Evolutionary conservation across 1,140 invertebrate species (phyloP).

Genomic region (Sinonovacula constricta): DNA sequence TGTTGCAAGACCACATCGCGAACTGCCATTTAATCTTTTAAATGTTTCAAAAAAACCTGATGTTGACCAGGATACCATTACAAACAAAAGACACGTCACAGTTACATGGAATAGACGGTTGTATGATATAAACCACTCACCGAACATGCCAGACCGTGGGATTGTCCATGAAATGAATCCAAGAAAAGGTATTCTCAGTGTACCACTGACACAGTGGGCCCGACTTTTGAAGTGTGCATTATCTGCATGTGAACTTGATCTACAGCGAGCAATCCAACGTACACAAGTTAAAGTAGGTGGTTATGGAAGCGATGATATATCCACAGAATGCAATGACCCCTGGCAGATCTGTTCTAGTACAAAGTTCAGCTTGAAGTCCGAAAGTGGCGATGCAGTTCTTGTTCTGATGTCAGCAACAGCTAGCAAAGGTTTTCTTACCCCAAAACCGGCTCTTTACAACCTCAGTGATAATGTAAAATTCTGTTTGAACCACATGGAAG

Average conservation of each 20-base stretch:
- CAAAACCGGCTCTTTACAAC: constrained; percentile 44
- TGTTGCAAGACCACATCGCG: constrained; percentile 19
- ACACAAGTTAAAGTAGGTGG: constrained; percentile 3
- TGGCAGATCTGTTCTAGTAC: not conserved
- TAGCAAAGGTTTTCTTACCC: constrained; percentile 46
- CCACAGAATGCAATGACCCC: constrained; percentile 5
- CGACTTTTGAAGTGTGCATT: constrained; percentile 1
- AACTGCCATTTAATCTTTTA: constrained; percentile 47
- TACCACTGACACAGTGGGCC: constrained; percentile 19
- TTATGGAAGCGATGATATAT: constrained; percentile 22
- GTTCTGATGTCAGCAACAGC: constrained; percentile 49
- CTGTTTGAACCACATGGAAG: constrained; percentile 48
- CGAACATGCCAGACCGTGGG: not conserved
- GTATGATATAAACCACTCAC: constrained; percentile 1
- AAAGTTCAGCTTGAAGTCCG: constrained; percentile 43
- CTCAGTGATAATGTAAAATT: constrained; percentile 48
- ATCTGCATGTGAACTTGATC: constrained; percentile 18
- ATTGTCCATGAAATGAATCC: not conserved
- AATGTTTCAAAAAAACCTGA: constrained; percentile 50
- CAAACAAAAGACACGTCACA: not conserved
- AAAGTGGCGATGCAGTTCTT: constrained; percentile 41
- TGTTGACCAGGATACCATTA: constrained; percentile 17
- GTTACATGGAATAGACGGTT: constrained; percentile 30
- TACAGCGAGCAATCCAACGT: constrained; percentile 7
- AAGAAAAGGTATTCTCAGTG: not conserved